A percentile compares a stretch with the other conserved stretches of the same genome.
These are phyloP conservation scores for Vollenhovia emeryi DNA, from an alignment of 1,140 invertebrate genomes.

Conservation along the genomic window DNA sequence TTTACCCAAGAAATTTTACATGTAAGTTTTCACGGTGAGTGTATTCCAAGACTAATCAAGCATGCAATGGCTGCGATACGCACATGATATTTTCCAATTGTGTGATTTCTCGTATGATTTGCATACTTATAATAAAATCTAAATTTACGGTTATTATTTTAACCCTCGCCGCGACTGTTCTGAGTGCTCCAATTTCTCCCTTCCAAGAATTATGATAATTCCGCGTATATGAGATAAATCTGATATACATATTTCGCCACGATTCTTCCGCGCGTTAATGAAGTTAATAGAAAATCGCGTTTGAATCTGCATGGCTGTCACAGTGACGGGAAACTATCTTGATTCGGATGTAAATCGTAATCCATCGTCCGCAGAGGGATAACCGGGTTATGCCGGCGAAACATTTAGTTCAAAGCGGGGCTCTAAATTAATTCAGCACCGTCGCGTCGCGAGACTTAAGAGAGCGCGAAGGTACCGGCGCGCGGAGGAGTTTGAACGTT, in stretches of 20 bases:
- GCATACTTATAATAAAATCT: background rate
- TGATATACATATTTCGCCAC: background rate
- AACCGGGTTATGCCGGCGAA: slow-evolving; percentile 9
- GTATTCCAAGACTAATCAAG: background rate
- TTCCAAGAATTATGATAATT: too few species aligned
- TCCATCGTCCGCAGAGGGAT: slow-evolving; percentile 9
- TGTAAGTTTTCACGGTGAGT: too few species aligned
- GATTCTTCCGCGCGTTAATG: background rate
- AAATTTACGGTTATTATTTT: background rate
- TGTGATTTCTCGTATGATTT: background rate
- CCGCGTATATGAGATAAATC: background rate
- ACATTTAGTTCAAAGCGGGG: slow-evolving; percentile 25
- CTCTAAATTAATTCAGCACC: slow-evolving; percentile 24
- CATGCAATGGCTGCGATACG: background rate
- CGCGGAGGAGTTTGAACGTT: slow-evolving; percentile 19
- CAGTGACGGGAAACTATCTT: background rate
- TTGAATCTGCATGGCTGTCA: background rate
- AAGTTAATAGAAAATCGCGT: background rate
- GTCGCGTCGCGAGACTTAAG: slow-evolving; percentile 17
- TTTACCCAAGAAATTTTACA: too few species aligned
- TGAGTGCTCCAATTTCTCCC: too few species aligned
- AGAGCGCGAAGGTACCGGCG: slow-evolving; percentile 12
- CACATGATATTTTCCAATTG: background rate
- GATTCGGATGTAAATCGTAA: slow-evolving; percentile 8
- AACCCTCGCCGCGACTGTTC: too few species aligned